Conservation (phyloP, 2,888 invertebrate species). For the Gymnosoma rotundatum region DNA sequence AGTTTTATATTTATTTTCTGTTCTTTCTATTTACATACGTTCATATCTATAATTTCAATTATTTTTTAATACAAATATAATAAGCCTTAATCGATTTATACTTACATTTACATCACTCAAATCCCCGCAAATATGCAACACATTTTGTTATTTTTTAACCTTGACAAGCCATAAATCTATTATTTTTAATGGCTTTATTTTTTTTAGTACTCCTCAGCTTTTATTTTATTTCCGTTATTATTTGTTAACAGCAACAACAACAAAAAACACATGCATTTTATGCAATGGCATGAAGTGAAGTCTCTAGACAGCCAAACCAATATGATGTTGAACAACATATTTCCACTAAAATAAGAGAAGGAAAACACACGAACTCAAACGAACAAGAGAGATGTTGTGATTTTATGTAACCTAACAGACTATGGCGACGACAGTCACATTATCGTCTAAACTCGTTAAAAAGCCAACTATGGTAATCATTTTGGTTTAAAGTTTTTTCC, state of each 20-base stretch:
- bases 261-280: neutral
- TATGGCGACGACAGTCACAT: conserved; percentile 34
- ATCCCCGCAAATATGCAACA: conserved; percentile 44
- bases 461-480: conserved; percentile 61
- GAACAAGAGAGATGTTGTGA: conserved; percentile 35
- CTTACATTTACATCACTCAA: neutral
- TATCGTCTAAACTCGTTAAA: conserved; percentile 58
- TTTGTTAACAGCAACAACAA: conserved; percentile 21
- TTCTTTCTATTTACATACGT: neutral
- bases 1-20: too few relatives aligned
- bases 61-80: conserved; percentile 2
- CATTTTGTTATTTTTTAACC: conserved; percentile 8
- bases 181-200: conserved; percentile 14
- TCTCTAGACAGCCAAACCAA: conserved; percentile 41
- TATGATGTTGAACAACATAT: conserved; percentile 34
- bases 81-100: conserved; percentile 53
- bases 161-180: conserved; percentile 14
- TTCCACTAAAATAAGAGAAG: neutral
- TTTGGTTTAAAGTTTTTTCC: conserved; percentile 36
- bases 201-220: conserved; percentile 19
- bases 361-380: conserved; percentile 22
- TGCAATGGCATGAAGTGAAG: conserved; percentile 7
- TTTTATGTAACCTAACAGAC: conserved; percentile 50
- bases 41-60: too few relatives aligned
- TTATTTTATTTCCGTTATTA: conserved; percentile 29